These are phyloP conservation scores for Dysidea cf. avara DNA, from an alignment of 37 sponge, comb jelly and placozoan genomes.

Conservation along the genomic window DNA sequence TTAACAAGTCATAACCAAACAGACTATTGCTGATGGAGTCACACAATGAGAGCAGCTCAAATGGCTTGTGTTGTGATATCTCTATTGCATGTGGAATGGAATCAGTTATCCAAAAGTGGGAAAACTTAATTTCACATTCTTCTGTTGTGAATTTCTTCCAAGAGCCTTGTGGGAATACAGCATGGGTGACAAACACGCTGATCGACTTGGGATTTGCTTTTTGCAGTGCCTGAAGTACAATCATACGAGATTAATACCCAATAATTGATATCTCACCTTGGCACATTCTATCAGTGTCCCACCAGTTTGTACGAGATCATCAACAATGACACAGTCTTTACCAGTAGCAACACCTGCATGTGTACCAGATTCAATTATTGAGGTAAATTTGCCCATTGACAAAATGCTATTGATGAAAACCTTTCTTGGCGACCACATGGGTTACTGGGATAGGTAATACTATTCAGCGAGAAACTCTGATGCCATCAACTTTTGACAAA, in stretches of 20 bases:
- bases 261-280: constrained; percentile 50
- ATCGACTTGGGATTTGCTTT: constrained; percentile 56
- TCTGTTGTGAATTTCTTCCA: constrained; percentile 70
- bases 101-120: constrained; percentile 89
- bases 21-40: constrained; percentile 73
- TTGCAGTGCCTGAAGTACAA: constrained; percentile 45
- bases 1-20: too few relatives aligned
- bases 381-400: too few relatives aligned
- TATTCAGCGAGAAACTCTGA: too few relatives aligned
- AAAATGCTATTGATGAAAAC: neutral
- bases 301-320: constrained; percentile 90
- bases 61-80: constrained; percentile 56
- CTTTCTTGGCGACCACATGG: neutral
- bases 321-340: constrained; percentile 81
- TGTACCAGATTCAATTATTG: too few relatives aligned
- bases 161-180: constrained; percentile 82
- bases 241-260: neutral
- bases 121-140: constrained; percentile 27
- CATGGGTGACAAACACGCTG: constrained; percentile 91
- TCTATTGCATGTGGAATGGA: constrained; percentile 75
- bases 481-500: too few relatives aligned
- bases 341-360: constrained; percentile 70
- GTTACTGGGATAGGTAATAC: too few relatives aligned
- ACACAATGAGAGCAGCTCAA: constrained; percentile 73
- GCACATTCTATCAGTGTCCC: constrained; percentile 87